Percentiles rank a stretch among this genome's conserved stretches.
These are phyloP conservation scores for Octomys mimax DNA, from an alignment of 2,797 vertebrate species.

Conservation along the genomic window DNA sequence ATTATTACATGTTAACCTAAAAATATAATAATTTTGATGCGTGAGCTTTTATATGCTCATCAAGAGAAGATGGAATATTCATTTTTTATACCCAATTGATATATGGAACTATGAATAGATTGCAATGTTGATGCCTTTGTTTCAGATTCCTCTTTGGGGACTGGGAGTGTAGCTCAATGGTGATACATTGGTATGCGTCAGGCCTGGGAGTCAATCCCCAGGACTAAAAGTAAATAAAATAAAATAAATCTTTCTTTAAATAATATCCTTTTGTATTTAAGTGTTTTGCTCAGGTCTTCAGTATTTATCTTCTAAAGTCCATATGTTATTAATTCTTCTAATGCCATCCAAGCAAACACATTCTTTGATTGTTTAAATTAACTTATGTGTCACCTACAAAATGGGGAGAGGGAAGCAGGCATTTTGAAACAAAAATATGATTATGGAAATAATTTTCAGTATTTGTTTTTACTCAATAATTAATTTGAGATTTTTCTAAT, in stretches of 20 bases:
- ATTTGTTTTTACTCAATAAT: slow-evolving; percentile 49
- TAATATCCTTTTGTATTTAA: slow-evolving; percentile 46
- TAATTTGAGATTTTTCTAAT: slow-evolving; percentile 59
- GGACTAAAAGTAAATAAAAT: slow-evolving; percentile 1
- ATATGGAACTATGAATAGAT: background rate
- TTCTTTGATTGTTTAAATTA: slow-evolving; percentile 65
- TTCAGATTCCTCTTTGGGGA: slow-evolving; percentile 39
- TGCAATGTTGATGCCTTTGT: slow-evolving; percentile 19
- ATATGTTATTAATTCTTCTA: background rate
- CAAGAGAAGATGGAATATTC: slow-evolving; percentile 41
- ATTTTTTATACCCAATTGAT: slow-evolving; percentile 36
- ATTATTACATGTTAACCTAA: background rate
- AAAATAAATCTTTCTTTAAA: slow-evolving; percentile 58
- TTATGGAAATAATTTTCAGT: slow-evolving; percentile 48
- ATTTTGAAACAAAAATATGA: slow-evolving; percentile 62
- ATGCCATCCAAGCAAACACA: slow-evolving; percentile 20
- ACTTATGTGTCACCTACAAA: slow-evolving; percentile 28
- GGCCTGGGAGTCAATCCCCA: background rate
- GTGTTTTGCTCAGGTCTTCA: slow-evolving; percentile 27
- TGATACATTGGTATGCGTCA: background rate
- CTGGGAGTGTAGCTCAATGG: background rate
- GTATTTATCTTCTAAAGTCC: slow-evolving; percentile 49
- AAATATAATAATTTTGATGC: background rate
- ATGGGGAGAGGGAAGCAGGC: background rate
- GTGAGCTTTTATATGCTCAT: slow-evolving; percentile 63